Evolutionary conservation across 2,888 invertebrate genomes (phyloP).

Genomic region (Sinhomidia bicolor): DNA sequence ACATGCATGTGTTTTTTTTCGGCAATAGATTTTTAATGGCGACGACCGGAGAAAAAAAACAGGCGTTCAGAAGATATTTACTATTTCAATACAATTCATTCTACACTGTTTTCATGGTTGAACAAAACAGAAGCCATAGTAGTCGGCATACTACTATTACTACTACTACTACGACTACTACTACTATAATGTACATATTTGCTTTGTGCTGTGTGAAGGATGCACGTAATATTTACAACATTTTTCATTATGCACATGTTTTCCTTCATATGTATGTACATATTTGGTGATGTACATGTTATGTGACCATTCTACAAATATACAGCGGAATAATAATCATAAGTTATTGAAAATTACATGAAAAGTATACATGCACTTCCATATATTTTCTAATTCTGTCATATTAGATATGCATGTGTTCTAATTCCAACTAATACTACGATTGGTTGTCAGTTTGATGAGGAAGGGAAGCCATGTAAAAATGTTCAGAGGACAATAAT

Average conservation of each 20-base stretch:
- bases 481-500: not conserved
- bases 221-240: not conserved
- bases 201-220: not conserved
- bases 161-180: too few relatives aligned
- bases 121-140: too few relatives aligned
- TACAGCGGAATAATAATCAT: slow-evolving; percentile 7
- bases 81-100: not conserved
- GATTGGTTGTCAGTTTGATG: slow-evolving; percentile 55
- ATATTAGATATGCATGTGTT: slow-evolving; percentile 61
- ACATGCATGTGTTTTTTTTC: not conserved
- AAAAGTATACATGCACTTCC: slow-evolving; percentile 30
- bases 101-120: not conserved
- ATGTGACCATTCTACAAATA: not conserved
- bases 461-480: slow-evolving; percentile 5
- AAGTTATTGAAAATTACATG: slow-evolving; percentile 53
- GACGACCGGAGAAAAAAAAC: slow-evolving; percentile 5
- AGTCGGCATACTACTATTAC: too few relatives aligned
- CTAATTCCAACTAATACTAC: slow-evolving; percentile 8
- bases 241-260: slow-evolving; percentile 39
- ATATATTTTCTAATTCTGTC: slow-evolving; percentile 45
- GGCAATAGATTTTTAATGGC: slow-evolving; percentile 25
- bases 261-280: not conserved
- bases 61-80: not conserved
- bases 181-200: not conserved
- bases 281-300: slow-evolving; percentile 24